A percentile compares a stretch with the other conserved stretches of the same genome.
These are phyloP conservation scores for Tenodera sinensis DNA, from an alignment of 2,888 invertebrate species.

Conservation along the genomic window DNA sequence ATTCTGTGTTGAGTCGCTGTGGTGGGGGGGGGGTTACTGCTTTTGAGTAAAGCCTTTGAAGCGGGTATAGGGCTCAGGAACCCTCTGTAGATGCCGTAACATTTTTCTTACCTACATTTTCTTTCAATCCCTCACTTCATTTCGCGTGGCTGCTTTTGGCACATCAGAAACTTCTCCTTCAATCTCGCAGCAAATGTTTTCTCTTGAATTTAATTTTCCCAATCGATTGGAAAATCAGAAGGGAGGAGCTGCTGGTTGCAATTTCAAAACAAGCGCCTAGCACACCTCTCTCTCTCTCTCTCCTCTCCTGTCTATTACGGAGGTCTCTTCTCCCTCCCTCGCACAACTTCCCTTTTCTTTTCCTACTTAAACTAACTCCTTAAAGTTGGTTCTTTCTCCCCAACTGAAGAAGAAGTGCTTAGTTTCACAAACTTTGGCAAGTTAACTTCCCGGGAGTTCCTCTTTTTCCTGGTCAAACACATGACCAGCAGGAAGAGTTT, in stretches of 20 bases:
- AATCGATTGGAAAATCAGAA: background rate
- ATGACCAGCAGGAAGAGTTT: conserved; percentile 4
- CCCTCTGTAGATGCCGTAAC: no score
- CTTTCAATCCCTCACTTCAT: background rate
- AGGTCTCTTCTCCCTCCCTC: background rate
- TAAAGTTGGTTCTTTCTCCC: background rate
- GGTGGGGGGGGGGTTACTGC: no score
- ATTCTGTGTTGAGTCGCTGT: no score
- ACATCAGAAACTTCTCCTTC: background rate
- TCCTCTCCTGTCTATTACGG: background rate
- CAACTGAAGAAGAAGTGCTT: background rate
- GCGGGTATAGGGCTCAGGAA: no score
- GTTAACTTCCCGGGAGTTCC: background rate
- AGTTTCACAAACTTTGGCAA: background rate
- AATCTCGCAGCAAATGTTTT: background rate
- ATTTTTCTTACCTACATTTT: background rate
- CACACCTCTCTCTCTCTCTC: background rate
- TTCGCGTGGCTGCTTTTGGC: background rate
- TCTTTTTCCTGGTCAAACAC: conserved; percentile 1
- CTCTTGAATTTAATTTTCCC: background rate
- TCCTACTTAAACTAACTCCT: background rate
- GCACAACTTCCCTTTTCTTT: background rate
- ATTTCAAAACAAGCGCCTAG: background rate
- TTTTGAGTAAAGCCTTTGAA: no score
- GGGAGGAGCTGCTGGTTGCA: background rate